Evolutionary conservation across 30 jellyfish, hydroid and myxozoan genomes (phyloP), one percentile per base, ranked within the genome.

Genomic region (Aurelia coerulea): DNA sequence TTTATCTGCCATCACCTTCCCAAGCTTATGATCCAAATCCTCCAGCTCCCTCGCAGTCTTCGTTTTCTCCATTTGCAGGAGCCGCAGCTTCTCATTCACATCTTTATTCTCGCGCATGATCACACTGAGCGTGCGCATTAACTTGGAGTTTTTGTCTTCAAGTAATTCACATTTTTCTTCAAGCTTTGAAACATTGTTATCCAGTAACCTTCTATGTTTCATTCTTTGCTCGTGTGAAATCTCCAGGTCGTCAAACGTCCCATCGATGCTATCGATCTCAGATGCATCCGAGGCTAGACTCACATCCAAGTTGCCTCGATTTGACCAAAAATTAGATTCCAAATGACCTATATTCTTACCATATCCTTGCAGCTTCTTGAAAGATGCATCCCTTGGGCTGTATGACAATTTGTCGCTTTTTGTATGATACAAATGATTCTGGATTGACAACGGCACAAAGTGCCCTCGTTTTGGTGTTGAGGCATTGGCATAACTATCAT

Each of bases 61-160:
- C 39, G 56, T 29, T 54, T 76, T 92, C 77, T 86, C 98, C 37
- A 71, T 73, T 14, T 87, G 87, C 39, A 73, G 13, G 10, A 65
- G 56, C 51, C 88, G 59, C 73, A 86, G 67, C 87, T 83, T 86
- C 58, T 92, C 96, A 32, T 73, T 86, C 81, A 87, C 39, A 29
- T 78, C 90, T 46, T 88, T 82, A 58, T 88, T 94, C 77, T 94
- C 97, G 46, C 65, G 65, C 92, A 89, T 89, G 17, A 89, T 74
- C 42, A 89, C 86, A 50, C 73, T 89, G 77, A 89, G 74, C 17
- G 92, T 89, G 39, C 81, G 81, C 75, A 64, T 73, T 63, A 89
- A 82, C 58, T 89, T 89, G n/a, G 87, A 49, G 39, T 89, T 89
- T 76, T 80, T 80, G 51, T 80, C 89, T 56, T 80, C 97, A 10